Conservation (phyloP, 2,888 invertebrate species). For the Microctonus aethiopoides region DNA sequence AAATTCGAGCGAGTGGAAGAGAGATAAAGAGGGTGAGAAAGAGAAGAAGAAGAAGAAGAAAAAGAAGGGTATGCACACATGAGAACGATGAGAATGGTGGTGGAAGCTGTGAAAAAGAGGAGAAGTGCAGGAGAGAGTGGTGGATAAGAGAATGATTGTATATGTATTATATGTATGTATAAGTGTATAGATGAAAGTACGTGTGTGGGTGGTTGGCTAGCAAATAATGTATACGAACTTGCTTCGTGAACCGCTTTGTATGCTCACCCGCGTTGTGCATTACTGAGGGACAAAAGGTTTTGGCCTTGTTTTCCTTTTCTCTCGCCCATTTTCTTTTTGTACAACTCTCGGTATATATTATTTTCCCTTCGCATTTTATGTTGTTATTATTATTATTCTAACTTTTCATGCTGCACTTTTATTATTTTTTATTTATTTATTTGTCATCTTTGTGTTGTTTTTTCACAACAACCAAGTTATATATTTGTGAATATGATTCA, state of each 20-base stretch:
- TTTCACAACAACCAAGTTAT: too few species aligned
- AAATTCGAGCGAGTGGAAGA: constrained; percentile 43
- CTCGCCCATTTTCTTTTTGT: constrained; percentile 5
- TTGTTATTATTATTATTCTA: not conserved
- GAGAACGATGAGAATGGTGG: constrained; percentile 23
- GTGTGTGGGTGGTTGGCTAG: not conserved
- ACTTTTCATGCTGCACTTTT: not conserved
- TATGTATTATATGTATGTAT: too few species aligned
- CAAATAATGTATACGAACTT: constrained; percentile 39
- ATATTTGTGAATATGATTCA: too few species aligned
- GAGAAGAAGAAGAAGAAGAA: constrained; percentile 39
- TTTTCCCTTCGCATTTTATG: not conserved
- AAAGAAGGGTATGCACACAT: constrained; percentile 31
- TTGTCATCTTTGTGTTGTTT: not conserved
- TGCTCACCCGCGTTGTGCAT: constrained; percentile 40
- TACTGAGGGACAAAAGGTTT: constrained; percentile 50
- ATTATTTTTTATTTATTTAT: not conserved
- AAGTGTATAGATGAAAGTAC: too few species aligned
- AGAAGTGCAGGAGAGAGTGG: constrained; percentile 18
- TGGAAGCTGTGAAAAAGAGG: constrained; percentile 30
- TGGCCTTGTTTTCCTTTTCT: constrained; percentile 40
- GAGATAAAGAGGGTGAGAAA: too few species aligned
- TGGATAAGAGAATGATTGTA: constrained; percentile 1
- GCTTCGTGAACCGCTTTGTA: constrained; percentile 40
- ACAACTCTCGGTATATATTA: not conserved